Conservation (phyloP, 2,113 vertebrate species). For the Ochotona princeps region DNA sequence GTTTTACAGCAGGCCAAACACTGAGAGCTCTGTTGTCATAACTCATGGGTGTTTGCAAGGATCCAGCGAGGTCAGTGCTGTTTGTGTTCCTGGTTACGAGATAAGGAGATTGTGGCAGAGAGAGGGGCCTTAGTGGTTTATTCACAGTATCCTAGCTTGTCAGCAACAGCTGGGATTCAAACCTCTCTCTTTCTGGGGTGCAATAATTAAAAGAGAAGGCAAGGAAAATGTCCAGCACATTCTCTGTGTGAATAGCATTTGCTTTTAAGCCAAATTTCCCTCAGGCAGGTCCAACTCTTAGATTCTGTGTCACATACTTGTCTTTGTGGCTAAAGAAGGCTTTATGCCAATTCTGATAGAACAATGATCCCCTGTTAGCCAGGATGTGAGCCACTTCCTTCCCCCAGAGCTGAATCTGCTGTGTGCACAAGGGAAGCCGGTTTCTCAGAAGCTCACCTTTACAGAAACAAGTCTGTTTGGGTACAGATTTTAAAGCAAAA, state of each 20-base stretch:
- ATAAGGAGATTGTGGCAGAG: not conserved
- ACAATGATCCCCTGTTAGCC: conserved; percentile 49
- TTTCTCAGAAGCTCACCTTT: conserved; percentile 75
- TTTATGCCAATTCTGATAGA: conserved; percentile 12
- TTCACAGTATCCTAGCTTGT: not conserved
- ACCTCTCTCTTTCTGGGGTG: not conserved
- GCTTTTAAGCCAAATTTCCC: conserved; percentile 3
- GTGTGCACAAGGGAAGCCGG: conserved; percentile 17
- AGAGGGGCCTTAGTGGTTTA: not conserved
- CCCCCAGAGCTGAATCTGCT: conserved; percentile 29
- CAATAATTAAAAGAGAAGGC: conserved; percentile 12
- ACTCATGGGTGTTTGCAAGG: not conserved
- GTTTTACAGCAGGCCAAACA: not conserved
- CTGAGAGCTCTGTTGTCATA: not conserved
- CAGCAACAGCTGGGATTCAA: conserved; percentile 32
- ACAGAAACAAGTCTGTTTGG: conserved; percentile 50
- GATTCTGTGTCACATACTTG: conserved; percentile 30
- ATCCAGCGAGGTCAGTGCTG: not conserved
- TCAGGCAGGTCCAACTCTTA: not conserved
- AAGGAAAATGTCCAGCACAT: not conserved
- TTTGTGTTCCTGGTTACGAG: not conserved
- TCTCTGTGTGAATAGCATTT: conserved; percentile 19
- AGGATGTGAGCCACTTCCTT: conserved; percentile 71
- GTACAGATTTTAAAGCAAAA: conserved; percentile 56
- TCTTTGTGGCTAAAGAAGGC: conserved; percentile 52